Percentiles rank a stretch among this genome's conserved stretches.
Evolutionary conservation across 2,113 vertebrate species (phyloP).

Genomic region (Paramisgurnus dabryanus): DNA sequence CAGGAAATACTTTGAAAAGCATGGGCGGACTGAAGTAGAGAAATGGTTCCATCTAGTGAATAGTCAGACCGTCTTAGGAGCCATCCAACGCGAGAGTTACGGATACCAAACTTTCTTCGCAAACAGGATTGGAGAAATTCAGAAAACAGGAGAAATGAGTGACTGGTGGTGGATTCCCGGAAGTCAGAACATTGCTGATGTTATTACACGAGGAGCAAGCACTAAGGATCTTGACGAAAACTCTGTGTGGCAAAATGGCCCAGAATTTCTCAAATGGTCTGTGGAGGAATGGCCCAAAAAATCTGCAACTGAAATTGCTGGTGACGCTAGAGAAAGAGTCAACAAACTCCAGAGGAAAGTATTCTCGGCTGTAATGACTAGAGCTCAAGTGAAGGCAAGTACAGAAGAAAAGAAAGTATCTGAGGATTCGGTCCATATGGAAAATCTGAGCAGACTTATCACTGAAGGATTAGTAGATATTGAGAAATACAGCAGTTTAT

Average conservation of each 20-base stretch:
- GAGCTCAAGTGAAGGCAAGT: slow-evolving; percentile 6
- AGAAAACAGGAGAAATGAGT: not conserved
- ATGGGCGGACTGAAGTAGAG: not conserved
- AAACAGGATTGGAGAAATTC: not conserved
- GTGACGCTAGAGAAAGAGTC: not conserved
- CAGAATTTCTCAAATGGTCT: too few relatives aligned
- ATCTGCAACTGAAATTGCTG: too few relatives aligned
- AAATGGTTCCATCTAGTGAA: not conserved
- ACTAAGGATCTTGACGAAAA: slow-evolving; percentile 4
- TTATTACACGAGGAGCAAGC: slow-evolving; percentile 8
- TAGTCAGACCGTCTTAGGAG: not conserved
- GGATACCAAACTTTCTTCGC: not conserved
- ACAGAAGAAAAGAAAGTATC: not conserved
- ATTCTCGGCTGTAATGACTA: slow-evolving; percentile 29
- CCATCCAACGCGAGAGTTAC: not conserved
- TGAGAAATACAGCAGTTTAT: slow-evolving; percentile 15
- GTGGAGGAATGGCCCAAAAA: too few relatives aligned
- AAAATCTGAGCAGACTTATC: not conserved
- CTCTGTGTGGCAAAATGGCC: not conserved
- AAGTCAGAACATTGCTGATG: slow-evolving; percentile 17
- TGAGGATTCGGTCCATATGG: not conserved
- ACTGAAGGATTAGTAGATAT: slow-evolving; percentile 12
- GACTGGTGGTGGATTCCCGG: slow-evolving; percentile 34
- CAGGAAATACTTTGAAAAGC: not conserved
- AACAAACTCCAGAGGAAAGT: slow-evolving; percentile 36